Evolutionary conservation across 2,888 invertebrate species (phyloP).

Genomic region (Stenchaetothrips biformis): DNA sequence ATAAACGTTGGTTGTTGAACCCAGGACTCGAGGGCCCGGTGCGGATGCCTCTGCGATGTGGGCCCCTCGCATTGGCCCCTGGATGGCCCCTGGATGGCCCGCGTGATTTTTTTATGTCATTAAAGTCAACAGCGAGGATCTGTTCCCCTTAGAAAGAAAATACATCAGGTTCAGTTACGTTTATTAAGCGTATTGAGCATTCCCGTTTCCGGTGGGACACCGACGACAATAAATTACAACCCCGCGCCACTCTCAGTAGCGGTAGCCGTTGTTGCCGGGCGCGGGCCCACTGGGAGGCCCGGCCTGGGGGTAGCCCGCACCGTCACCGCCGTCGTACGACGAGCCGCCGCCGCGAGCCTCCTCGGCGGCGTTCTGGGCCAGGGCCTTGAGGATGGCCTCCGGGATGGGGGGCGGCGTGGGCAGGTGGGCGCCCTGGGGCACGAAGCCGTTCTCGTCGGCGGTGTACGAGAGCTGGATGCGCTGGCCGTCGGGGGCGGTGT

Average conservation of each 20-base stretch:
- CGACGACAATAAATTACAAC: background rate
- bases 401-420: conserved; percentile 47
- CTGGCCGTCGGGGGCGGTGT: conserved; percentile 63
- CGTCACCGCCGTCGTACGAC: background rate
- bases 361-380: conserved; percentile 36
- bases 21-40: too few species aligned
- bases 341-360: conserved; percentile 6
- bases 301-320: background rate
- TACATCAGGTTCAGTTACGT: too few species aligned
- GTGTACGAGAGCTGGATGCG: conserved; percentile 55
- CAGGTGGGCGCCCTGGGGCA: conserved; percentile 52
- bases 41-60: too few species aligned
- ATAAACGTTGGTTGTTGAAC: too few species aligned
- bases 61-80: too few species aligned
- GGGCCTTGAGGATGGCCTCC: conserved; percentile 45
- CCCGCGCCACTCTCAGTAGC: background rate
- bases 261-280: background rate
- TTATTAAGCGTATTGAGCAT: too few species aligned
- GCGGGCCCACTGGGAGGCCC: background rate
- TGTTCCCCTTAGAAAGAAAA: too few species aligned
- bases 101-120: too few species aligned
- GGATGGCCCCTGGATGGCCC: too few species aligned
- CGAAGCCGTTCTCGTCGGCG: conserved; percentile 67
- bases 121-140: too few species aligned
- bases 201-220: background rate